Conservation (phyloP, 92 coral and sea anemone genomes). For the Porites divaricata region DNA sequence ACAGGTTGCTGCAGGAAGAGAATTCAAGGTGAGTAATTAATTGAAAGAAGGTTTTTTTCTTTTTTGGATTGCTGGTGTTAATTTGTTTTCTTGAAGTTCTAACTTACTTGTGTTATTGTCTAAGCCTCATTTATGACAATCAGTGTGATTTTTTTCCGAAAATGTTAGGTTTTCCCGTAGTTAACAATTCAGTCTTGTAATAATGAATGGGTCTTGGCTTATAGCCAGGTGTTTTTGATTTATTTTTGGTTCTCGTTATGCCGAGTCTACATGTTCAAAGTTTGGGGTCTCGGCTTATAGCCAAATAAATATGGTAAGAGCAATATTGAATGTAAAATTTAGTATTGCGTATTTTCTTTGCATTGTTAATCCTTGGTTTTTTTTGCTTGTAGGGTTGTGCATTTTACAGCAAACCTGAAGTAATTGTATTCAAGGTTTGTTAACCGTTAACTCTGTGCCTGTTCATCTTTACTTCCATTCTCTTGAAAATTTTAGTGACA, state of each 20-base stretch:
- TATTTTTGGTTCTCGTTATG: too few relatives aligned
- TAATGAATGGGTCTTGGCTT: too few relatives aligned
- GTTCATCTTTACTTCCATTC: background rate
- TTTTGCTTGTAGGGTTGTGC: constrained; percentile 87
- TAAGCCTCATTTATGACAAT: too few relatives aligned
- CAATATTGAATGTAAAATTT: background rate
- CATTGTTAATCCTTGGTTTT: background rate
- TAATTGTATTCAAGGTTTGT: constrained; percentile 89
- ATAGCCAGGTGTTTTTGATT: too few relatives aligned
- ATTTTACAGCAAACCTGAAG: constrained; percentile 99
- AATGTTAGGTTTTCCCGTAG: too few relatives aligned
- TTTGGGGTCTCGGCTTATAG: too few relatives aligned
- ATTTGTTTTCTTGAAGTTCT: background rate
- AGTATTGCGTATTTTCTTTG: background rate
- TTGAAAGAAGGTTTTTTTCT: background rate
- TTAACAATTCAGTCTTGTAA: too few relatives aligned
- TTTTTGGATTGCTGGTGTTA: background rate
- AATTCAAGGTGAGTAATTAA: constrained; percentile 77
- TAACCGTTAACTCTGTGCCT: background rate
- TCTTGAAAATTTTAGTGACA: background rate
- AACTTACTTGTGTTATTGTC: too few relatives aligned
- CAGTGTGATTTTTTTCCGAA: too few relatives aligned
- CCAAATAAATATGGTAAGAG: too few relatives aligned
- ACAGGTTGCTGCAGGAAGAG: constrained; percentile 98
- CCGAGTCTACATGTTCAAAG: too few relatives aligned